Base-by-base conservation (phyloP, 2,888 invertebrate species). In the Dicranocentrus wangi region DNA sequence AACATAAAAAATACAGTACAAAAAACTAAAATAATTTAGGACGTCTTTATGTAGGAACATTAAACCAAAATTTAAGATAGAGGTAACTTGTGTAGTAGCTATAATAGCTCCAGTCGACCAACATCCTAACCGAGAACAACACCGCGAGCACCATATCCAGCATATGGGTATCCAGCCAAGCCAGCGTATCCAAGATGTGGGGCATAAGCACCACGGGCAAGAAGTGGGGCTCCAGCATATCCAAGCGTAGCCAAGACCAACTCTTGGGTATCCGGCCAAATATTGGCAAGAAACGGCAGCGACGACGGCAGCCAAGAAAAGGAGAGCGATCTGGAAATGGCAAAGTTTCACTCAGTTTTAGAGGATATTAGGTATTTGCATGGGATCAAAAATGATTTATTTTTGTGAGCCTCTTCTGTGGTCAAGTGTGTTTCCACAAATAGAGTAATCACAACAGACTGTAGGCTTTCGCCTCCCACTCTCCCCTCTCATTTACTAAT, bases 301-400 rank as follows among this genome's bases (percentile, higher is more conserved):
- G 39, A 84, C 65, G 60, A 84, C 17, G 69, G 77, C 84, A 66
- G 81, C 84, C 70, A 84, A 71, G 82, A 84, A 39, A 65, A 83
- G 28, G 76, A 76, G 75, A 58, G 75, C 55, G 43, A 75, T 75
- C 75, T 75, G 43, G n/a, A 55, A 55, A 10, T 23, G 15, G 25
- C n/a, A 19, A 53, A 7, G 32, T n/a, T n/a, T n/a, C n/a, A n/a
- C n/a, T n/a, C n/a, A n/a, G n/a, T n/a, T n/a, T n/a, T n/a, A 27
- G 17, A 19, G 32, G 27, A 53, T 42, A n/a, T n/a, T n/a, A 42
- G 51, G 61, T 75, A 66, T 75, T 75, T 65, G 53, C 73, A 75
- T 15, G 27, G 65, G 65, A 75, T 75, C 76, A 76, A 68, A 55
- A 68, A 63, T 73, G 72, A 73, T 73, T 73, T 73, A 73, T 73